A percentile compares a stretch with the other conserved stretches of the same genome.
Evolutionary conservation across 2,797 vertebrate genomes (phyloP).

Genomic region (Anas capensis): DNA sequence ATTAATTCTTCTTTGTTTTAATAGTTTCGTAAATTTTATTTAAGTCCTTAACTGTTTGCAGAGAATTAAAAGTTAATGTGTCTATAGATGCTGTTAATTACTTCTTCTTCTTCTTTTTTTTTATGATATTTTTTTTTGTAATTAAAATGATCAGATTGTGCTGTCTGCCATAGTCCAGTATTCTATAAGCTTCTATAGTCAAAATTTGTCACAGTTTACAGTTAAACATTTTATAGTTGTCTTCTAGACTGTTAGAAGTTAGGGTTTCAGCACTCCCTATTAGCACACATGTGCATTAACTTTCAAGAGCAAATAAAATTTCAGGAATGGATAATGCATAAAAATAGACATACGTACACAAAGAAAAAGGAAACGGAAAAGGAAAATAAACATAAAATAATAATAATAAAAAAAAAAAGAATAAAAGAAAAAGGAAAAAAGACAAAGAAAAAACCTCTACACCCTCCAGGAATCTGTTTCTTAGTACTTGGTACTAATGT

Average conservation of each 20-base stretch:
- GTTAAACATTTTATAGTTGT: neutral
- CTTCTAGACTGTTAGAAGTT: neutral
- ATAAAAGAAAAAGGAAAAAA: neutral
- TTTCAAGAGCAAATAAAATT: slow-evolving; percentile 45
- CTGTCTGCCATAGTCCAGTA: neutral
- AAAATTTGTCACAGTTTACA: slow-evolving; percentile 19
- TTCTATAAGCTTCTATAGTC: slow-evolving; percentile 23
- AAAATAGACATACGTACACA: neutral
- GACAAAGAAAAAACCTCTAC: neutral
- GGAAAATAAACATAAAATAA: too few relatives aligned
- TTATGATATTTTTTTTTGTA: neutral
- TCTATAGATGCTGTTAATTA: neutral
- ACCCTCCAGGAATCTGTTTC: slow-evolving; percentile 29
- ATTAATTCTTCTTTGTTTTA: neutral
- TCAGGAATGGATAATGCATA: slow-evolving; percentile 35
- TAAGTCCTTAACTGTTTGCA: neutral
- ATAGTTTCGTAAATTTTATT: neutral
- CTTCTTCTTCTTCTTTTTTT: too few relatives aligned
- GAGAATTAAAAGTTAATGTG: neutral
- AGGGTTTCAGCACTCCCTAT: slow-evolving; percentile 1
- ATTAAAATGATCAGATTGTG: neutral
- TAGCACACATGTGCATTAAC: neutral
- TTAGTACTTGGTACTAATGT: slow-evolving; percentile 6
- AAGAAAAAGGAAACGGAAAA: neutral
- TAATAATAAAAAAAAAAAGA: too few relatives aligned